Conservation (phyloP, 2,888 invertebrate species). For the Tubiluchus corallicola region DNA sequence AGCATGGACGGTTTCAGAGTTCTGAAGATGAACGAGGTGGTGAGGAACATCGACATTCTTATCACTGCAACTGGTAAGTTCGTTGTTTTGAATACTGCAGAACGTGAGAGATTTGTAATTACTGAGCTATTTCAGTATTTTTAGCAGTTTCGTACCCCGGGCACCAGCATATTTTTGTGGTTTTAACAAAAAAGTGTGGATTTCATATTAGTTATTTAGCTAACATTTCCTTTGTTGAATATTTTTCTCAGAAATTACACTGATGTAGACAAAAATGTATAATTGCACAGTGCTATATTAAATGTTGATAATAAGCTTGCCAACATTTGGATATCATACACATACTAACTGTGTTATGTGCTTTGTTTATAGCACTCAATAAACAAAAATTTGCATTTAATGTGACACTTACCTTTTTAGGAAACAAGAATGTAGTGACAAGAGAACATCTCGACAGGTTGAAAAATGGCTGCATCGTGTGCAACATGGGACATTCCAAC, state of each 20-base stretch:
- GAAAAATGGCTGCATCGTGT: slow-evolving; percentile 85
- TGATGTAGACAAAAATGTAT: too few species aligned
- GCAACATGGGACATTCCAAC: slow-evolving; percentile 94
- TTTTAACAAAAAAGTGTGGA: too few species aligned
- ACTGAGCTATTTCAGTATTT: too few species aligned
- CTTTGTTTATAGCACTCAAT: neutral
- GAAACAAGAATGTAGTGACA: slow-evolving; percentile 88
- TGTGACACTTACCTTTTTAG: slow-evolving; percentile 14
- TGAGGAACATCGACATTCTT: slow-evolving; percentile 75
- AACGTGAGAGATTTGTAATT: neutral
- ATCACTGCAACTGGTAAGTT: slow-evolving; percentile 68
- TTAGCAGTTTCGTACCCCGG: too few species aligned
- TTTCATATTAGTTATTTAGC: too few species aligned
- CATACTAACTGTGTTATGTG: too few species aligned
- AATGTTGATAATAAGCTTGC: neutral
- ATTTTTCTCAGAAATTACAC: too few species aligned
- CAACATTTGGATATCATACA: too few species aligned
- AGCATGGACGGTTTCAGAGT: slow-evolving; percentile 95
- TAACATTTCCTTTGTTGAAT: too few species aligned
- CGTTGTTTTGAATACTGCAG: neutral
- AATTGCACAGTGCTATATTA: too few species aligned
- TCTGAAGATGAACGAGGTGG: slow-evolving; percentile 80
- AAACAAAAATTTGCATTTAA: neutral
- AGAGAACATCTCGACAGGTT: slow-evolving; percentile 88
- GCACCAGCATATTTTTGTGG: too few species aligned